Evolutionary conservation across 2,888 invertebrate species (phyloP).

Genomic region (Pseudococcus jackbeardsleyi): DNA sequence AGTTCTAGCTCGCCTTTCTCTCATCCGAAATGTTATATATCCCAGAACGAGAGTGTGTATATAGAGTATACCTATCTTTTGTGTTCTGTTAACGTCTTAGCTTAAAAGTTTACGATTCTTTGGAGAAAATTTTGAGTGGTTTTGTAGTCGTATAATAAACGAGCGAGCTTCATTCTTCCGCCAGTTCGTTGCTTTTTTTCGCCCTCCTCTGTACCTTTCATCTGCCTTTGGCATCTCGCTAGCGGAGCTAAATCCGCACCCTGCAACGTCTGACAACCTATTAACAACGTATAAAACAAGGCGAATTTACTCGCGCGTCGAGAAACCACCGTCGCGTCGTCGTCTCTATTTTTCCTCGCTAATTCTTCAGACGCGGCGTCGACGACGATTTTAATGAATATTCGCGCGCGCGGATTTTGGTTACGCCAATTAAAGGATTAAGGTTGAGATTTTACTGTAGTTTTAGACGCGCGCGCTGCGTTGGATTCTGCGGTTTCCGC

Average conservation of each 20-base stretch:
- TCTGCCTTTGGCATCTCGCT: not conserved
- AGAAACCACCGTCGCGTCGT: constrained; percentile 3
- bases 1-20: not conserved
- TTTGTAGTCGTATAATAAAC: constrained; percentile 10
- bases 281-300: constrained; percentile 6
- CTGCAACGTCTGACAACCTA: not conserved
- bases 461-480: not conserved
- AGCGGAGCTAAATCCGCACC: not conserved
- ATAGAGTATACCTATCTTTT: constrained; percentile 4
- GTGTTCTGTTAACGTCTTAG: constrained; percentile 10
- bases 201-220: not conserved
- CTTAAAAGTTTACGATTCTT: constrained; percentile 10
- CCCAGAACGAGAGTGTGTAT: not conserved
- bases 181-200: not conserved
- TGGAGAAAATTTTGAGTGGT: constrained; percentile 2
- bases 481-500: not conserved
- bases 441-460: not conserved
- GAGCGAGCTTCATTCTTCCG: not conserved
- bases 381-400: constrained; percentile 16
- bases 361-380: not conserved
- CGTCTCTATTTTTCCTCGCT: not conserved
- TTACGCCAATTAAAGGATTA: constrained; percentile 9
- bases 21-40: not conserved
- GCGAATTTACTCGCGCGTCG: not conserved
- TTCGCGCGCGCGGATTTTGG: not conserved